These are phyloP conservation scores for Erpobdella octoculata DNA, from an alignment of 2,888 invertebrate genomes.

Conservation along the genomic window DNA sequence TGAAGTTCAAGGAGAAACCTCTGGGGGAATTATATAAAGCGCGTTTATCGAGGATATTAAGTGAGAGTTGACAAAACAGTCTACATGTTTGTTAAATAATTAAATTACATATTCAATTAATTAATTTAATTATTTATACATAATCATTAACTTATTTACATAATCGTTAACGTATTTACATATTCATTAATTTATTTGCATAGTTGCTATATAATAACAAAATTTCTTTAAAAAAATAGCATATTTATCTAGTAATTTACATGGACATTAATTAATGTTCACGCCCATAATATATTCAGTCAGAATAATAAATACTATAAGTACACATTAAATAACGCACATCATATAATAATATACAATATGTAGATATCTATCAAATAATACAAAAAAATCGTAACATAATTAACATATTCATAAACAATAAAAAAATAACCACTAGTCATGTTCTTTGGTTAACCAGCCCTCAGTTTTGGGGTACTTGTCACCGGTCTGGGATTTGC, in stretches of 20 bases:
- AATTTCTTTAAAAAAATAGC: too few species aligned
- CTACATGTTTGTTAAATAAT: neutral
- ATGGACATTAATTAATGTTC: too few species aligned
- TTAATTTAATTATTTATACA: neutral
- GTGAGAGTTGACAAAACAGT: neutral
- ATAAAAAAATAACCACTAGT: neutral
- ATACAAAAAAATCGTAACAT: neutral
- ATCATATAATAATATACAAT: neutral
- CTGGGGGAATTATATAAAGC: slow-evolving; percentile 21
- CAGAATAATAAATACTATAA: too few species aligned
- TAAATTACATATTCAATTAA: neutral
- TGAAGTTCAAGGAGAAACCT: slow-evolving; percentile 44
- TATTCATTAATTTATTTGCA: too few species aligned
- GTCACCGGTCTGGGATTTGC: slow-evolving; percentile 41
- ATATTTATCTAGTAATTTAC: too few species aligned
- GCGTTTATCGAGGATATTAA: slow-evolving; percentile 21
- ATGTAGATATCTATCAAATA: neutral
- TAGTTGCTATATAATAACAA: too few species aligned
- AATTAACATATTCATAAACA: neutral
- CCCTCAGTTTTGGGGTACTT: slow-evolving; percentile 40
- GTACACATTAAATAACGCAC: too few species aligned
- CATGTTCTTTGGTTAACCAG: too few species aligned
- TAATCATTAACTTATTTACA: neutral
- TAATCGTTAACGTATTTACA: neutral
- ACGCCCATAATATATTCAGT: too few species aligned